These are phyloP conservation scores for Lytechinus variegatus DNA, from an alignment of 35 echinoderm and acorn worm species.

Conservation along the genomic window DNA sequence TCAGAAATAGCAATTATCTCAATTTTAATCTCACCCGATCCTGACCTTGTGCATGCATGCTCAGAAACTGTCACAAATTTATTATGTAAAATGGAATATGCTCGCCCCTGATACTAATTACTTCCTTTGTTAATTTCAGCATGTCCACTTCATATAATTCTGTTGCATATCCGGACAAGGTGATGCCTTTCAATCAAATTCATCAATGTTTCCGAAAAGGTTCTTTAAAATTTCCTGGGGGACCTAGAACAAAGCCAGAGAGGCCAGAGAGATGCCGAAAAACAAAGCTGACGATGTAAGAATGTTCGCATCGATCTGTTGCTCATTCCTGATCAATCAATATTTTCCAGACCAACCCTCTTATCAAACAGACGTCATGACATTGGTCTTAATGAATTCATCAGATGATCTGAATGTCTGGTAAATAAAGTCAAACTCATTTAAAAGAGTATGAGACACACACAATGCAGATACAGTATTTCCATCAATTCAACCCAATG, in stretches of 20 bases:
- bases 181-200: background rate
- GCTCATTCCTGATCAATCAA: background rate
- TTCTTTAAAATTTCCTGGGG: background rate
- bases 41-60: background rate
- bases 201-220: background rate
- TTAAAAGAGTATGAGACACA: background rate
- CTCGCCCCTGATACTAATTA: background rate
- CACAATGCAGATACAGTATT: no score
- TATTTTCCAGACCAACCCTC: background rate
- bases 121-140: background rate
- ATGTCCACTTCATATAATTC: background rate
- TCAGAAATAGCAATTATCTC: background rate
- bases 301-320: background rate
- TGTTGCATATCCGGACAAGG: background rate
- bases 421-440: background rate
- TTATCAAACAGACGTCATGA: background rate
- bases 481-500: no score
- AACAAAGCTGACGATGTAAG: background rate
- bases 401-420: background rate
- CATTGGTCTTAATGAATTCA: slow-evolving; percentile 13
- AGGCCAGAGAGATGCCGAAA: background rate
- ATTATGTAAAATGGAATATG: background rate
- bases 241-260: background rate
- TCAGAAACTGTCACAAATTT: slow-evolving; percentile 4
- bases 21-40: background rate